Conservation (phyloP, 2,797 vertebrate species). For the Pseudochirops cupreus region DNA sequence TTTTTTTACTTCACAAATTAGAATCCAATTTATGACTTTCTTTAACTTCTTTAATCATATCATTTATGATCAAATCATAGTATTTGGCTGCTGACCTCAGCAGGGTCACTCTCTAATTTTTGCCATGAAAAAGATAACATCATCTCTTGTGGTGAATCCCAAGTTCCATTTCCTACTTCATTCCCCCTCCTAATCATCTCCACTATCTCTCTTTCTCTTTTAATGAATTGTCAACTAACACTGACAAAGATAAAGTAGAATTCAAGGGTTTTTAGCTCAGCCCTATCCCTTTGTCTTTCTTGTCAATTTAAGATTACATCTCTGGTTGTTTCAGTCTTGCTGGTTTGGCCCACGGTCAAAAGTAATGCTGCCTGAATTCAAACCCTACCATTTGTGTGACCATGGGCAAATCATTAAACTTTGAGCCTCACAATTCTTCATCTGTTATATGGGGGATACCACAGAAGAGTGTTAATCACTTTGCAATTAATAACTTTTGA, state of each 20-base stretch:
- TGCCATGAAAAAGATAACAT: background rate
- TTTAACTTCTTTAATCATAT: background rate
- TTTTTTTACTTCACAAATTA: background rate
- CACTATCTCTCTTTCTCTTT: constrained; percentile 6
- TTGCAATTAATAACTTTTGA: background rate
- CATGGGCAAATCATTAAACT: background rate
- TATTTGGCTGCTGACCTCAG: background rate
- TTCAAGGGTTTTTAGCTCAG: background rate
- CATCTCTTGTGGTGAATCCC: background rate
- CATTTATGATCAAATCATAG: background rate
- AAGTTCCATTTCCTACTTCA: background rate
- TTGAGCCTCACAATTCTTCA: background rate
- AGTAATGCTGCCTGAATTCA: background rate
- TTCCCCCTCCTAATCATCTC: background rate
- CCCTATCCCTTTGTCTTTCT: background rate
- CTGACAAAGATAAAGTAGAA: background rate
- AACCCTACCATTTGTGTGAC: background rate
- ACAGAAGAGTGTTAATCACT: background rate
- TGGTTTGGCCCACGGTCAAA: background rate
- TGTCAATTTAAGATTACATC: background rate
- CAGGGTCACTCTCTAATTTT: background rate
- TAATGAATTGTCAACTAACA: background rate
- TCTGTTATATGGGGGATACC: background rate
- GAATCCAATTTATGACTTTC: background rate
- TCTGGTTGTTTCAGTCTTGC: background rate